These are phyloP conservation scores for Lytechinus variegatus DNA, from an alignment of 35 echinoderm and acorn worm species.

Conservation along the genomic window DNA sequence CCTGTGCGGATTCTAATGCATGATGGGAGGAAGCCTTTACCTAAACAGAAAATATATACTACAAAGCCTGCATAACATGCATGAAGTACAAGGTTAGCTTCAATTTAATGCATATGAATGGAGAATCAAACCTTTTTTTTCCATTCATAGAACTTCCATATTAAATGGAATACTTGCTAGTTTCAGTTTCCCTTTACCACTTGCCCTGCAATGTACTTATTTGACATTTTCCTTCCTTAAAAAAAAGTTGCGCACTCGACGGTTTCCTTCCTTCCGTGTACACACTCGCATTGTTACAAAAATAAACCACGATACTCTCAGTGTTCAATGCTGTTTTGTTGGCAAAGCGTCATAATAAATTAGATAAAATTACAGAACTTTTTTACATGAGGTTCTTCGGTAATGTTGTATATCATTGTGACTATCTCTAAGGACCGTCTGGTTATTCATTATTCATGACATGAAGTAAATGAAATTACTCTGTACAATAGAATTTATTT, in stretches of 20 bases:
- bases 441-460: too few relatives aligned
- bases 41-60: not conserved
- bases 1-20: too few relatives aligned
- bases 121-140: not conserved
- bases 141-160: not conserved
- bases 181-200: not conserved
- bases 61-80: not conserved
- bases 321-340: not conserved
- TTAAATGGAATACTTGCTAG: not conserved
- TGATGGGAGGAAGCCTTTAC: not conserved
- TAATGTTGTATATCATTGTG: too few relatives aligned
- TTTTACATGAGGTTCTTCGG: too few relatives aligned
- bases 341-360: not conserved
- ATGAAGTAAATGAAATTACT: too few relatives aligned
- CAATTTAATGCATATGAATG: not conserved
- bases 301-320: not conserved
- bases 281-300: not conserved
- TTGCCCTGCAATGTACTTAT: not conserved
- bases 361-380: too few relatives aligned
- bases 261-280: conserved; percentile 1
- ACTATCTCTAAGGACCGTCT: too few relatives aligned
- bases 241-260: not conserved
- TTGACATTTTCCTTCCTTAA: conserved; percentile 13
- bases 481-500: too few relatives aligned
- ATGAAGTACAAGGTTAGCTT: not conserved